These are phyloP conservation scores for Paragorgia papillata DNA, from an alignment of 92 coral and sea anemone species.

Conservation along the genomic window DNA sequence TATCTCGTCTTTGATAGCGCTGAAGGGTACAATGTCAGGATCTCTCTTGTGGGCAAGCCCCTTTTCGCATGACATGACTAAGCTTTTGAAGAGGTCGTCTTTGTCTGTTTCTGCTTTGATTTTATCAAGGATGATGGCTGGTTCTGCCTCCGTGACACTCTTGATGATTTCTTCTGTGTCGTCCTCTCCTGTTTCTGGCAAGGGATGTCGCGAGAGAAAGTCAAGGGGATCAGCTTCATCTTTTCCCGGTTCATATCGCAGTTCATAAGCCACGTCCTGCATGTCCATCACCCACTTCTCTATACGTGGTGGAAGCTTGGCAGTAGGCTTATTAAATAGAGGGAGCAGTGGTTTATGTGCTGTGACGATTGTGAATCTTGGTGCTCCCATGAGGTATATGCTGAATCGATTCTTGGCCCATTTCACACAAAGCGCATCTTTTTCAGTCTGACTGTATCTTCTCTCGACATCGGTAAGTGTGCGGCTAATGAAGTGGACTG, in stretches of 20 bases:
- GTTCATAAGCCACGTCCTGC: conserved; percentile 68
- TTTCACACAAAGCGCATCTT: conserved; percentile 55
- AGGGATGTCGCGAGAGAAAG: conserved; percentile 39
- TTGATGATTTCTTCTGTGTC: conserved; percentile 19
- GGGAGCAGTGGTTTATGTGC: conserved; percentile 52
- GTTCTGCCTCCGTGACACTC: conserved; percentile 28
- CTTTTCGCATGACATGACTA: conserved; percentile 14
- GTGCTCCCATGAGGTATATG: conserved; percentile 68
- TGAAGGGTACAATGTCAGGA: conserved; percentile 31
- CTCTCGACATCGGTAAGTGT: conserved; percentile 60
- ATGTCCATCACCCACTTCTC: conserved; percentile 68
- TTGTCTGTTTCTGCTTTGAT: conserved; percentile 9
- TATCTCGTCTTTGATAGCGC: neutral
- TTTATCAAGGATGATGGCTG: conserved; percentile 30
- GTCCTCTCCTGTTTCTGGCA: conserved; percentile 19
- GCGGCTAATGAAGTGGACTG: conserved; percentile 69
- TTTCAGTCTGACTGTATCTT: conserved; percentile 65
- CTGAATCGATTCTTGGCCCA: conserved; percentile 68
- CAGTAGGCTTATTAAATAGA: conserved; percentile 57
- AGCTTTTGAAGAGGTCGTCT: conserved; percentile 26
- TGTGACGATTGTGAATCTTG: conserved; percentile 56
- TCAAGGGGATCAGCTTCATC: conserved; percentile 49
- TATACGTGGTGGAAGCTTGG: conserved; percentile 52
- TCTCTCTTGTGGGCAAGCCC: conserved; percentile 53
- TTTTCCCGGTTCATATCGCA: conserved; percentile 59